phyloP scores from a whole-genome alignment of 2,113 vertebrate genomes.

The Bungarus multicinctus region DNA sequence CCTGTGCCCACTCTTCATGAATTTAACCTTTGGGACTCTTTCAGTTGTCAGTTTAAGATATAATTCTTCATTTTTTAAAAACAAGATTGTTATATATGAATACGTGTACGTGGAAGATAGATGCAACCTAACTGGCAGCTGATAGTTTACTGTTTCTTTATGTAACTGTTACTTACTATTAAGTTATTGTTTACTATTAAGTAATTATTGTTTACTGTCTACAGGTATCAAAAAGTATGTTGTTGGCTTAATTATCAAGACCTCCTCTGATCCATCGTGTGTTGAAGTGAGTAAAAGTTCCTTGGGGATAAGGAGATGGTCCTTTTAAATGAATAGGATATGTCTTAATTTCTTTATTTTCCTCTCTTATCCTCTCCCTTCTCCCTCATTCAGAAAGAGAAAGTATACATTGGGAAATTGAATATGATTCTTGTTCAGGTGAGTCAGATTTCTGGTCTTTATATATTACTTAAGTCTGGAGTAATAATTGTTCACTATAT shows the following conservation, averaged over 20 bases:
- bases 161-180: slow-evolving; percentile 30
- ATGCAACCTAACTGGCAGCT: neutral
- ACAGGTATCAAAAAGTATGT: slow-evolving; percentile 97
- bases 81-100: neutral
- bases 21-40: neutral
- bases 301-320: slow-evolving; percentile 5
- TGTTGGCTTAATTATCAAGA: slow-evolving; percentile 96
- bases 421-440: slow-evolving; percentile 99
- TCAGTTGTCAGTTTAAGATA: neutral
- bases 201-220: slow-evolving; percentile 18
- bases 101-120: neutral
- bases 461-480: neutral
- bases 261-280: slow-evolving; percentile 88
- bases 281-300: slow-evolving; percentile 83
- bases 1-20: neutral
- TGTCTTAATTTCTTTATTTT: neutral
- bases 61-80: neutral
- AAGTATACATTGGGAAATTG: slow-evolving; percentile 94
- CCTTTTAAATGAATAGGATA: neutral
- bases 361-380: neutral
- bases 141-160: neutral
- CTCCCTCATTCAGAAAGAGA: slow-evolving; percentile 81
- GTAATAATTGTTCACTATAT: rapidly evolving
- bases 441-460: slow-evolving; percentile 27
- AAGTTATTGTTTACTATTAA: neutral